Conservation (phyloP, 2,113 vertebrate genomes). For the Trinectes maculatus region DNA sequence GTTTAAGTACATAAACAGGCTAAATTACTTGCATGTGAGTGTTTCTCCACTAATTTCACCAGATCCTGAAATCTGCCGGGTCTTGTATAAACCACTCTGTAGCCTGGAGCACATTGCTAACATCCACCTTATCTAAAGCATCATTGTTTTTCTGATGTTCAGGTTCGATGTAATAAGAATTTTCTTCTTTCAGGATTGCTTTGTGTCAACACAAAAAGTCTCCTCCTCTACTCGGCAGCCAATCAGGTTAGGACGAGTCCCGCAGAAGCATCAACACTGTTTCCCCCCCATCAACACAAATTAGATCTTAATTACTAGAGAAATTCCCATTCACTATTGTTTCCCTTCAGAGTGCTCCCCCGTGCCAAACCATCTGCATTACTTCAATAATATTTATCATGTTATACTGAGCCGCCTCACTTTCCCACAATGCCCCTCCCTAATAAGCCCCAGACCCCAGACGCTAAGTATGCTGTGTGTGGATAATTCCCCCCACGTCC, state of each 20-base stretch:
- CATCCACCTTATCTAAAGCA: background rate
- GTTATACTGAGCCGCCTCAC: conserved; percentile 58
- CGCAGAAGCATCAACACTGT: conserved; percentile 39
- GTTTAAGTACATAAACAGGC: conserved; percentile 52
- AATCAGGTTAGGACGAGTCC: conserved; percentile 55
- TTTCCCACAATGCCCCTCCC: conserved; percentile 67
- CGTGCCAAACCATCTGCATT: conserved; percentile 70
- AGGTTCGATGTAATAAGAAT: too few relatives aligned
- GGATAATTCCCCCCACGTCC: conserved; percentile 63
- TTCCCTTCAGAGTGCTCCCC: conserved; percentile 58
- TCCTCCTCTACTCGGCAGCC: conserved; percentile 59
- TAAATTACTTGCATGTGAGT: conserved; percentile 64
- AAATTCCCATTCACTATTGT: conserved; percentile 77
- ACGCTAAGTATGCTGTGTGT: conserved; percentile 48
- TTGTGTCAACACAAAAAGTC: conserved; percentile 53
- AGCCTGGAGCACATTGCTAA: background rate
- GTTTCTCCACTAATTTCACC: conserved; percentile 36
- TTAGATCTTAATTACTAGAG: conserved; percentile 75
- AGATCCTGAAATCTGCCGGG: conserved; percentile 8
- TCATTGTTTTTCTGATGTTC: background rate
- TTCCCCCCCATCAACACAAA: conserved; percentile 70
- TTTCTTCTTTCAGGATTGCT: background rate
- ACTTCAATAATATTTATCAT: conserved; percentile 76
- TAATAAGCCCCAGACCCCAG: conserved; percentile 37
- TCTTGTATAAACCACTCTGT: conserved; percentile 13